phyloP scores from a whole-genome alignment of 2,113 vertebrate genomes.

The Brachypodius melanocephalos region DNA sequence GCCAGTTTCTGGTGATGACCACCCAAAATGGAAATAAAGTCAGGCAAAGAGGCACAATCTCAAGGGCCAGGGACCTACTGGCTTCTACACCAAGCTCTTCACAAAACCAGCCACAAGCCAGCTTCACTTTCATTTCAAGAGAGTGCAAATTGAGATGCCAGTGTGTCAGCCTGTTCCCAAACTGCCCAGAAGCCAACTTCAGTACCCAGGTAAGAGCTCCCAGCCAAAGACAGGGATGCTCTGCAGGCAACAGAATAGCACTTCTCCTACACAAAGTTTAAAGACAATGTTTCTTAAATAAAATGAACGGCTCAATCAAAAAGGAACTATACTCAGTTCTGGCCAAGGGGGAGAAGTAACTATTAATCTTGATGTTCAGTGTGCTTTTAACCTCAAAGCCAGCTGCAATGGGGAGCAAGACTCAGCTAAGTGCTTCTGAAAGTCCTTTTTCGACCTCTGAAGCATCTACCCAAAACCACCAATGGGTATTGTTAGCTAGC shows the following conservation, averaged over 20 bases:
- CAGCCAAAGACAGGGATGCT: not conserved
- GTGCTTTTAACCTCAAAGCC: not conserved
- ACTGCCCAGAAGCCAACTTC: not conserved
- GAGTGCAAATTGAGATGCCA: not conserved
- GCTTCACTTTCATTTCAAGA: not conserved
- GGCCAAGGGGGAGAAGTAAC: not conserved
- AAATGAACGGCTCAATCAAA: not conserved
- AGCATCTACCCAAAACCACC: not conserved
- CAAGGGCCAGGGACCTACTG: not conserved
- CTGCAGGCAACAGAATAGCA: not conserved
- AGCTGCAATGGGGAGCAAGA: not conserved
- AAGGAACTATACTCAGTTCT: not conserved
- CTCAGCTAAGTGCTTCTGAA: not conserved
- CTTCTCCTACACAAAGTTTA: not conserved
- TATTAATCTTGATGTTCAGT: not conserved
- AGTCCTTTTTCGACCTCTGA: not conserved
- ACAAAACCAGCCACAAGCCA: not conserved
- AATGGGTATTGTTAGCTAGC: not conserved
- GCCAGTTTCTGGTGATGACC: not conserved
- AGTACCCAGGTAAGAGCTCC: not conserved
- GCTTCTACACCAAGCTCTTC: not conserved
- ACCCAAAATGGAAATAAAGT: not conserved
- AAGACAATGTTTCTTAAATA: not conserved
- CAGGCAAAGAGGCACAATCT: not conserved
- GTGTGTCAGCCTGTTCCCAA: not conserved